These are phyloP conservation scores for Andrena dorsata DNA, from an alignment of 2,888 invertebrate genomes.

Conservation along the genomic window DNA sequence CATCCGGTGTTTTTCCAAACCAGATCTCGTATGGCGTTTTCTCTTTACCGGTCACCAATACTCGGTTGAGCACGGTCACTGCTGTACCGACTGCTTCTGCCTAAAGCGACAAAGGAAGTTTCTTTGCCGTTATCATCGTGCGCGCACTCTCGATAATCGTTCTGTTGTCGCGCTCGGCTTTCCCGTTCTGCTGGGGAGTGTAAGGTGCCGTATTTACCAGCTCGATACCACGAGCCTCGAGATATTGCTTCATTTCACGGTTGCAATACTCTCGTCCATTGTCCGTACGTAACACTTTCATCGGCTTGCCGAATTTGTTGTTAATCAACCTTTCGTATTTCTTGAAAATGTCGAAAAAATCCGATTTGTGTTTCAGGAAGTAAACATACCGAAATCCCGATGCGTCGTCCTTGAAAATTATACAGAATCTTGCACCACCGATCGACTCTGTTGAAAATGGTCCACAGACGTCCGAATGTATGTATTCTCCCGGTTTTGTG, in stretches of 20 bases:
- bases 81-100: background rate
- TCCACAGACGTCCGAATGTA: slow-evolving; percentile 5
- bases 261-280: slow-evolving; percentile 1
- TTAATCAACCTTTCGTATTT: background rate
- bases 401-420: slow-evolving; percentile 10
- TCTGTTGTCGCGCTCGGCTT: slow-evolving; percentile 5
- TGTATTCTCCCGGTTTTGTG: background rate
- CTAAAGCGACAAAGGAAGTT: background rate
- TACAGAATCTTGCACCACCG: background rate
- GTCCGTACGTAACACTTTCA: background rate
- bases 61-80: too few species aligned
- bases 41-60: background rate
- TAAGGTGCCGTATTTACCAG: background rate
- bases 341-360: background rate
- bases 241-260: slow-evolving; percentile 3
- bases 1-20: background rate
- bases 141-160: slow-evolving; percentile 2
- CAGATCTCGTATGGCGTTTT: slow-evolving; percentile 12
- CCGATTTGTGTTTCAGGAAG: slow-evolving; percentile 12
- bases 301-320: background rate
- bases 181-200: slow-evolving; percentile 18
- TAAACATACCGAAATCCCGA: slow-evolving; percentile 9
- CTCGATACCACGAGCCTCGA: background rate
- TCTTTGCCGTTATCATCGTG: slow-evolving; percentile 1
- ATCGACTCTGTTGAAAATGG: slow-evolving; percentile 3